Conservation (phyloP, 2,797 vertebrate genomes). For the Peromyscus nudipes region DNA sequence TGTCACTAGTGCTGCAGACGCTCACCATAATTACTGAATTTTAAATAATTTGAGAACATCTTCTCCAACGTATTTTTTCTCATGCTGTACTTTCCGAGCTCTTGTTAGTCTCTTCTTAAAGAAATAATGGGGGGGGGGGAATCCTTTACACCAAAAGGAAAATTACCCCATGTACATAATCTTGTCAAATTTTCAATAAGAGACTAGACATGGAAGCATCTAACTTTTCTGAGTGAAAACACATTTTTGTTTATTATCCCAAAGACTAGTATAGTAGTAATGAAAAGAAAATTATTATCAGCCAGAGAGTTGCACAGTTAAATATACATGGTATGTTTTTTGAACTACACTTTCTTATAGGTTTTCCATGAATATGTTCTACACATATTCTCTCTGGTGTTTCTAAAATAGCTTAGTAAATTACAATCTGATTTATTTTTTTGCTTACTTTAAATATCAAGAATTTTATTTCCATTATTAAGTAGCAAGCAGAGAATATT, state of each 20-base stretch:
- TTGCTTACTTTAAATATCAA: neutral
- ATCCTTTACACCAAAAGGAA: neutral
- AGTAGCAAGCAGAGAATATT: neutral
- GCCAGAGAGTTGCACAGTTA: neutral
- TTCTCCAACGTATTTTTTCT: neutral
- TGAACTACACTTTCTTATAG: neutral
- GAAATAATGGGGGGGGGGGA: neutral
- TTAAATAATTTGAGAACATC: neutral
- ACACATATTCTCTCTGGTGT: neutral
- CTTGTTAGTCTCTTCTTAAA: neutral
- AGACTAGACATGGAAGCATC: neutral
- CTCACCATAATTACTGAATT: neutral
- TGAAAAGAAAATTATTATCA: neutral
- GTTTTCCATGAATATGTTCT: neutral
- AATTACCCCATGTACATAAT: neutral
- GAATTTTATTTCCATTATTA: neutral
- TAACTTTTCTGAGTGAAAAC: neutral
- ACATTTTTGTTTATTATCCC: conserved; percentile 20
- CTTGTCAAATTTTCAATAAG: conserved; percentile 14
- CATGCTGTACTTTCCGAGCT: neutral
- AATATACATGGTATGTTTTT: neutral
- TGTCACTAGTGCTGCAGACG: neutral
- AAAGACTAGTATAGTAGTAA: neutral
- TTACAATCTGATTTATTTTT: neutral
- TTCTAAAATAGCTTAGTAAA: conserved; percentile 6